phyloP scores from a whole-genome alignment of 2,113 vertebrate genomes.

The Leucoraja erinaceus region DNA sequence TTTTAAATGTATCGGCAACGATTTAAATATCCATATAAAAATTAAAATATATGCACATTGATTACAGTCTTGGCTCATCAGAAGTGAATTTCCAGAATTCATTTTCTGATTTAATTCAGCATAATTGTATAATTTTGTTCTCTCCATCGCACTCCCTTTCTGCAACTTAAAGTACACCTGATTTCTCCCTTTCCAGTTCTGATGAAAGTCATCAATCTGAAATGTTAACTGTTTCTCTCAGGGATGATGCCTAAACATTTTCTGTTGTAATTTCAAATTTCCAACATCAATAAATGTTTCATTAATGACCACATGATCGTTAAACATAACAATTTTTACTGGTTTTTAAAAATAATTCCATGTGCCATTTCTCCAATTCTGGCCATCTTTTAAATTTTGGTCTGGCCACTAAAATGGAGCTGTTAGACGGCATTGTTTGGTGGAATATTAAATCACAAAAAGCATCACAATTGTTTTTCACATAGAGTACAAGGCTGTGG shows the following conservation, averaged over 20 bases:
- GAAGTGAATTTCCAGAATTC: neutral
- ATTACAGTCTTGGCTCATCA: neutral
- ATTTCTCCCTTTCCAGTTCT: too few relatives aligned
- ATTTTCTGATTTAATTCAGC: neutral
- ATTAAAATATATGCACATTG: neutral
- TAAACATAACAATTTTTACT: neutral
- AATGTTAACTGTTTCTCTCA: too few relatives aligned
- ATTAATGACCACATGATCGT: neutral
- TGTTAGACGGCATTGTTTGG: neutral
- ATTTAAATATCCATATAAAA: neutral
- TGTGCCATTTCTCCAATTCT: neutral
- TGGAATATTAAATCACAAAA: neutral
- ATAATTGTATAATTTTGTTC: neutral
- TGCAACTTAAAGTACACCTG: too few relatives aligned
- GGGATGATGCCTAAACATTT: too few relatives aligned
- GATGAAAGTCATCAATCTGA: too few relatives aligned
- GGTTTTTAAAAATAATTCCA: too few relatives aligned
- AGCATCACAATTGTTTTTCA: neutral
- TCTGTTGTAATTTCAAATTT: too few relatives aligned
- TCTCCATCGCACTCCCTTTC: too few relatives aligned
- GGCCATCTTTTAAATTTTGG: too few relatives aligned
- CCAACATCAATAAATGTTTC: too few relatives aligned
- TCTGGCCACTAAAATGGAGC: too few relatives aligned
- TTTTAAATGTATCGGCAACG: neutral
- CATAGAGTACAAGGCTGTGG: neutral